phyloP scores from a whole-genome alignment of 2,888 invertebrate genomes.

The Heliconius charithonia region DNA sequence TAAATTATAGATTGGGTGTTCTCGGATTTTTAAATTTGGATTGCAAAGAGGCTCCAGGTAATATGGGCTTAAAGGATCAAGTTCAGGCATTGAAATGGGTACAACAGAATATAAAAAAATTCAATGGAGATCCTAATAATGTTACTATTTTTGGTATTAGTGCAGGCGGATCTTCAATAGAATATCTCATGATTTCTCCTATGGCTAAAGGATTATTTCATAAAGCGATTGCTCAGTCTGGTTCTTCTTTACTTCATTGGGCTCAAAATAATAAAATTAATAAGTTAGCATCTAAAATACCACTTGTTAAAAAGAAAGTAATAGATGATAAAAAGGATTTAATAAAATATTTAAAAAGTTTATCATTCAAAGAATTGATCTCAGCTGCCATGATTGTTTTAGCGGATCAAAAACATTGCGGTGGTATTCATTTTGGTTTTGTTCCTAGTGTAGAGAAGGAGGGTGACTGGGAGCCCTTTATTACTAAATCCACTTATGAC shows the following conservation, averaged over 20 bases:
- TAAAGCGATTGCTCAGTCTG: constrained; percentile 82
- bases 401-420: constrained; percentile 55
- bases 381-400: constrained; percentile 59
- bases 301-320: constrained; percentile 56
- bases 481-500: constrained; percentile 69
- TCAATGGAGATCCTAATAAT: constrained; percentile 77
- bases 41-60: constrained; percentile 74
- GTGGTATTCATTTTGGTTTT: constrained; percentile 78
- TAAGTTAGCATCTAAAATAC: constrained; percentile 63
- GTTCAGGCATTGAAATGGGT: constrained; percentile 81
- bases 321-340: constrained; percentile 58
- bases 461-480: constrained; percentile 74
- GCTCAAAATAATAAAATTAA: constrained; percentile 66
- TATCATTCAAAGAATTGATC: constrained; percentile 66
- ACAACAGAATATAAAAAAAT: constrained; percentile 73
- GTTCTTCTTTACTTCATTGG: constrained; percentile 78
- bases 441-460: constrained; percentile 73
- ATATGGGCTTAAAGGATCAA: constrained; percentile 81
- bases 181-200: constrained; percentile 73
- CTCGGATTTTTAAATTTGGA: constrained; percentile 74
- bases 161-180: constrained; percentile 79
- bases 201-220: constrained; percentile 79
- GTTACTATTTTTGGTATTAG: constrained; percentile 82
- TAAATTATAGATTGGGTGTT: constrained; percentile 76
- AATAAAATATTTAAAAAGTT: constrained; percentile 62